Percentiles rank a stretch among this genome's conserved stretches.
phyloP scores from a whole-genome alignment of 2,113 vertebrate species.

The Alligator mississippiensis region DNA sequence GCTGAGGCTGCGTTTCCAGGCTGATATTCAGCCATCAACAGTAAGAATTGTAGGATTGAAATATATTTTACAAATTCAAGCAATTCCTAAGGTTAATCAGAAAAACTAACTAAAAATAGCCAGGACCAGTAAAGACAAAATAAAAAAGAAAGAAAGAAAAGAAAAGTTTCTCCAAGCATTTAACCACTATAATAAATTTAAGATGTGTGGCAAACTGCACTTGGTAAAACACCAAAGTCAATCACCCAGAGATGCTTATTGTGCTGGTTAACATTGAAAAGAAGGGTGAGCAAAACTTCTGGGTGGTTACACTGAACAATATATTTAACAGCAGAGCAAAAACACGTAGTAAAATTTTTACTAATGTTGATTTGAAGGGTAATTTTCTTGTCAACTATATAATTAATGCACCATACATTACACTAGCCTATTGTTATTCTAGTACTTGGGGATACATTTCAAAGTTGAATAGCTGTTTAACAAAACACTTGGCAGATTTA shows the following conservation, averaged over 20 bases:
- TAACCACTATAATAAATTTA: background rate
- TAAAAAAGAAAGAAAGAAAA: too few relatives aligned
- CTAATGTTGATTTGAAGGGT: slow-evolving; percentile 78
- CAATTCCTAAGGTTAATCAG: background rate
- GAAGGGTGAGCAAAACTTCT: background rate
- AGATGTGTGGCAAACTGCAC: background rate
- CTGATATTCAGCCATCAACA: background rate
- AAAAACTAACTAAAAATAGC: background rate
- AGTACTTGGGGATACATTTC: slow-evolving; percentile 77
- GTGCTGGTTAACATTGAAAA: background rate
- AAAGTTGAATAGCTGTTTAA: slow-evolving; percentile 80
- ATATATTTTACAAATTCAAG: background rate
- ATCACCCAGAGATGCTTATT: background rate
- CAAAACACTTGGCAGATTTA: slow-evolving; percentile 78
- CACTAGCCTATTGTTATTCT: slow-evolving; percentile 77
- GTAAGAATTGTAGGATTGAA: background rate
- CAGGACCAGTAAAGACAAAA: background rate
- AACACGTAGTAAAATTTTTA: slow-evolving; percentile 47
- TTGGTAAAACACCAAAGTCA: background rate
- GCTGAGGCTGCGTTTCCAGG: background rate
- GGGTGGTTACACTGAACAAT: background rate
- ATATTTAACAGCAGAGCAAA: slow-evolving; percentile 1
- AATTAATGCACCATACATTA: slow-evolving; percentile 79
- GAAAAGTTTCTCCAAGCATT: background rate
- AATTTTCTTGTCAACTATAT: slow-evolving; percentile 82